These are phyloP conservation scores for Cheilosia pagana DNA, from an alignment of 2,888 invertebrate species.

Conservation along the genomic window DNA sequence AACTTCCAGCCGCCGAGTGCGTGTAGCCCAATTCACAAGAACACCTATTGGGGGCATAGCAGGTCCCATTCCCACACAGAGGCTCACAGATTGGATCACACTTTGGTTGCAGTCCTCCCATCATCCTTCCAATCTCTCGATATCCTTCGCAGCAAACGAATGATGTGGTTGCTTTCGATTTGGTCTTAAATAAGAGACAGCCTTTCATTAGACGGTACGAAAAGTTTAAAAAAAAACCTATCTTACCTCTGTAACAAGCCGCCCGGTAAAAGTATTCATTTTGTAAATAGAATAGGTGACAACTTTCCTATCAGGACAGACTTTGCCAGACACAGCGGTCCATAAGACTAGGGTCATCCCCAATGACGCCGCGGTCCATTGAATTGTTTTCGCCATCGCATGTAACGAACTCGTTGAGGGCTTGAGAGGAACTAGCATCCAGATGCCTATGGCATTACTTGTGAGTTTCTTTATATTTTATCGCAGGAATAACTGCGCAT, in stretches of 20 bases:
- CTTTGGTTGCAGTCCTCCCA: not conserved
- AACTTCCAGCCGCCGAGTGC: slow-evolving; percentile 1
- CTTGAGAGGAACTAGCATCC: not conserved
- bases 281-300: not conserved
- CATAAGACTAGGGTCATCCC: not conserved
- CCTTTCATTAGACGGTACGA: too few species aligned
- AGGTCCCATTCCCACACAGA: slow-evolving; percentile 29
- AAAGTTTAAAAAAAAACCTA: too few species aligned
- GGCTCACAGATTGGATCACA: slow-evolving; percentile 26
- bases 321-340: not conserved
- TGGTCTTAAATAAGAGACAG: not conserved
- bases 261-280: not conserved
- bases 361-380: not conserved
- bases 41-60: slow-evolving; percentile 17
- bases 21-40: slow-evolving; percentile 7
- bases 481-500: not conserved
- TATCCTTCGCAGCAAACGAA: slow-evolving; percentile 38
- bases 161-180: not conserved
- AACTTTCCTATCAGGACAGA: not conserved
- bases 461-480: too few species aligned
- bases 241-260: slow-evolving; percentile 1
- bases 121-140: not conserved
- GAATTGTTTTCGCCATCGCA: not conserved
- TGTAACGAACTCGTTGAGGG: not conserved
- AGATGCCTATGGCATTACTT: not conserved